These are phyloP conservation scores for Pristiophorus japonicus DNA, from an alignment of 2,113 vertebrate species.

Conservation along the genomic window DNA sequence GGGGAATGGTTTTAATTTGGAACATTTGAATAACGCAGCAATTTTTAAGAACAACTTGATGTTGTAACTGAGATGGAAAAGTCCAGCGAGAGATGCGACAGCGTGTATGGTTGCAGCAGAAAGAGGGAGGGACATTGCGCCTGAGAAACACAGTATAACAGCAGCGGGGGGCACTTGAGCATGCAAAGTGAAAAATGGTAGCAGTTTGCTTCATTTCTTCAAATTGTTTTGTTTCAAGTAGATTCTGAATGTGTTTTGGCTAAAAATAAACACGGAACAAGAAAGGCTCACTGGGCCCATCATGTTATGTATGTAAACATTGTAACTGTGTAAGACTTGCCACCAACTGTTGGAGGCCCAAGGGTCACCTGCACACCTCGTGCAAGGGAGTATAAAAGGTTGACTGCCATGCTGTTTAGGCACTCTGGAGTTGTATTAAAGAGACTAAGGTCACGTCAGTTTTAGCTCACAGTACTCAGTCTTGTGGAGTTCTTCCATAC, in stretches of 20 bases:
- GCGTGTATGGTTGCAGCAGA: neutral
- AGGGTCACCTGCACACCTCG: no score
- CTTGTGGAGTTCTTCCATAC: no score
- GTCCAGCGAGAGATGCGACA: neutral
- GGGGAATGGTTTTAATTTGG: constrained; percentile 10
- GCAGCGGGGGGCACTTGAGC: neutral
- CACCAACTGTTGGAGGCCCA: no score
- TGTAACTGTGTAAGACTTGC: no score
- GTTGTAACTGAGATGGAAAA: neutral
- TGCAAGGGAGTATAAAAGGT: no score
- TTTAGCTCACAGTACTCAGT: no score
- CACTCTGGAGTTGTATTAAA: no score
- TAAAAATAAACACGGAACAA: neutral
- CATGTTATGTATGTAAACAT: no score
- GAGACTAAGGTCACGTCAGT: no score
- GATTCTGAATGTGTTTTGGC: neutral
- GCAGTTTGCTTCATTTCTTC: neutral
- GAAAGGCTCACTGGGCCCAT: neutral
- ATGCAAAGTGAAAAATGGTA: neutral
- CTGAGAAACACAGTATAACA: neutral
- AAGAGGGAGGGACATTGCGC: neutral
- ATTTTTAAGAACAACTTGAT: neutral
- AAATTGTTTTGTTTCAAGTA: neutral
- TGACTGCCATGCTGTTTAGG: no score
- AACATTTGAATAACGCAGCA: neutral